Evolutionary conservation across 1,140 invertebrate genomes (phyloP).

Genomic region (Phthorimaea operculella): DNA sequence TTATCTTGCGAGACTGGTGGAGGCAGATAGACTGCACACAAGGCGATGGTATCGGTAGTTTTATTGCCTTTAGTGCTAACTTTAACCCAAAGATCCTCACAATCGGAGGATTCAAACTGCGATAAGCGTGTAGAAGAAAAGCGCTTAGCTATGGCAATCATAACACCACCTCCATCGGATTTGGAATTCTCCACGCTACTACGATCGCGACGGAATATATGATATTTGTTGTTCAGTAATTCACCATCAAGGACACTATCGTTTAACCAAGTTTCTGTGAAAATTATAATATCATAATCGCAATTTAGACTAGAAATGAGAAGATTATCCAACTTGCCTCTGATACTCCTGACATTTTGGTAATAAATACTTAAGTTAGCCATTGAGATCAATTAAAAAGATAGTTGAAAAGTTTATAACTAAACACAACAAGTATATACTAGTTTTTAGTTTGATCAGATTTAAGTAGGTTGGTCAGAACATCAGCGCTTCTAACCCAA

Average conservation of each 20-base stretch:
- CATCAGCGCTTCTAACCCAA: no score
- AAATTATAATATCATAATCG: not conserved
- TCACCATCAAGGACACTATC: not conserved
- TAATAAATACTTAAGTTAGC: not conserved
- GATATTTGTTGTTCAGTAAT: not conserved
- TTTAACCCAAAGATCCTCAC: no score
- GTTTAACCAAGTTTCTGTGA: not conserved
- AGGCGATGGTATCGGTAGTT: not conserved
- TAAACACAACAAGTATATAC: not conserved
- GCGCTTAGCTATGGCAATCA: not conserved
- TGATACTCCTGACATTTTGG: not conserved
- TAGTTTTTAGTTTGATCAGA: no score
- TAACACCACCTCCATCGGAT: not conserved
- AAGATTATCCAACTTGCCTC: not conserved
- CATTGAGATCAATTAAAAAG: not conserved
- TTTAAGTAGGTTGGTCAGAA: no score
- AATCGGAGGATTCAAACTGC: no score
- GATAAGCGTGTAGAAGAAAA: not conserved
- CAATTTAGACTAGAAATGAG: not conserved
- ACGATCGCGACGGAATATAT: not conserved
- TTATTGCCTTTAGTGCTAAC: not conserved
- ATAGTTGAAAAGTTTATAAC: not conserved
- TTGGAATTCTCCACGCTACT: not conserved
- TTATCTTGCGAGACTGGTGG: not conserved
- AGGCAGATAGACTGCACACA: not conserved